phyloP scores from a whole-genome alignment of 2,113 vertebrate species.

The Brachionichthys hirsutus region DNA sequence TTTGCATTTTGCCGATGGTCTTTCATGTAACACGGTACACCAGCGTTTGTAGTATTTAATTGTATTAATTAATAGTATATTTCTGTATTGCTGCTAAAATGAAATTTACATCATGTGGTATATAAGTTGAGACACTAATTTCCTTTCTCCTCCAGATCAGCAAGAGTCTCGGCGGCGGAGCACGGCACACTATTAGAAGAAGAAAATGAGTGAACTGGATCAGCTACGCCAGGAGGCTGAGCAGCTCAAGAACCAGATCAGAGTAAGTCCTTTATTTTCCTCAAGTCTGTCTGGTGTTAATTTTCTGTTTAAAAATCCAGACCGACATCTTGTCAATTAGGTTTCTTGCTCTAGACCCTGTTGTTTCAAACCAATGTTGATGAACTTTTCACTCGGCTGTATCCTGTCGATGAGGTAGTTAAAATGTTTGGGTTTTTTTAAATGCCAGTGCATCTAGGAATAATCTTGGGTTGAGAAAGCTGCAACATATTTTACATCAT shows the following conservation, averaged over 20 bases:
- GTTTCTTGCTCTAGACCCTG: background rate
- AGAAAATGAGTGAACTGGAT: slow-evolving; percentile 99
- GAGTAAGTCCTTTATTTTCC: slow-evolving; percentile 80
- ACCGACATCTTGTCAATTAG: background rate
- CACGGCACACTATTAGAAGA: slow-evolving; percentile 83
- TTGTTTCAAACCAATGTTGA: background rate
- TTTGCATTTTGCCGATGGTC: background rate
- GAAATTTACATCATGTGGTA: background rate
- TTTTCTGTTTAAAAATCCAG: background rate
- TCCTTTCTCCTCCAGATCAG: slow-evolving; percentile 78
- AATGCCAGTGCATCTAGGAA: too few relatives aligned
- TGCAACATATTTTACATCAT: too few relatives aligned
- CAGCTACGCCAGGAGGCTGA: slow-evolving; percentile 99
- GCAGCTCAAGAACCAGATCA: slow-evolving; percentile 99
- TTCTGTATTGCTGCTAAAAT: background rate
- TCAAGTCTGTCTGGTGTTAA: background rate
- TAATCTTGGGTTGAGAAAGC: too few relatives aligned
- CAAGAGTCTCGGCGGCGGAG: slow-evolving; percentile 83
- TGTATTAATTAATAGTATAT: background rate
- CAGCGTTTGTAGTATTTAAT: background rate
- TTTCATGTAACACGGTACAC: background rate
- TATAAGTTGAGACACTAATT: slow-evolving; percentile 22
- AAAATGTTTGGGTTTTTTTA: too few relatives aligned
- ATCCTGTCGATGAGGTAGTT: too few relatives aligned
- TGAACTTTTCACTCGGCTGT: background rate